Conservation (phyloP, 2,113 vertebrate species). For the Falco punctatus region DNA sequence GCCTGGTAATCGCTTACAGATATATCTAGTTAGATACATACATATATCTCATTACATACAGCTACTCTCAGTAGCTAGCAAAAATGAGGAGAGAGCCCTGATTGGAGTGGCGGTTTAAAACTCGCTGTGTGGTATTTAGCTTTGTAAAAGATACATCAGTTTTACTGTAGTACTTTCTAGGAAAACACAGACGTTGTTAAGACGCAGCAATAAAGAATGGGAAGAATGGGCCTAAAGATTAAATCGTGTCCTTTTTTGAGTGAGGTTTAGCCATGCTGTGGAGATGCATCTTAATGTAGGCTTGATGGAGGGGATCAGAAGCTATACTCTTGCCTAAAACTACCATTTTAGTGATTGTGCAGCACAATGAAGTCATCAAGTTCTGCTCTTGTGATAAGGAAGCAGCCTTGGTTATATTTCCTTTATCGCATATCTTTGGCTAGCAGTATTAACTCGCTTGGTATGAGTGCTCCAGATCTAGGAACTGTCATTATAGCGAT, state of each 20-base stretch:
- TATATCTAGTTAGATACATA: neutral
- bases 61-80: neutral
- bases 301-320: neutral
- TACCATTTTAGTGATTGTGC: neutral
- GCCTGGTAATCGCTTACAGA: neutral
- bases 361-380: neutral
- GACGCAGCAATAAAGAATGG: too few species aligned
- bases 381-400: neutral
- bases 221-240: neutral
- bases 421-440: neutral
- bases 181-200: neutral
- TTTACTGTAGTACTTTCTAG: neutral
- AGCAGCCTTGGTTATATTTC: neutral
- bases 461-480: neutral
- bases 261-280: neutral
- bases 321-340: neutral
- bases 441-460: neutral
- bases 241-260: neutral
- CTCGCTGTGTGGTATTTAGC: neutral
- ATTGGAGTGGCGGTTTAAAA: conserved; percentile 24
- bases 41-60: neutral
- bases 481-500: neutral
- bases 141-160: neutral
- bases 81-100: neutral
- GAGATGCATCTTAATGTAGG: neutral